Percentiles rank a stretch among this genome's conserved stretches.
Conservation (phyloP, 1,140 invertebrate species). For the Hermetia illucens region DNA sequence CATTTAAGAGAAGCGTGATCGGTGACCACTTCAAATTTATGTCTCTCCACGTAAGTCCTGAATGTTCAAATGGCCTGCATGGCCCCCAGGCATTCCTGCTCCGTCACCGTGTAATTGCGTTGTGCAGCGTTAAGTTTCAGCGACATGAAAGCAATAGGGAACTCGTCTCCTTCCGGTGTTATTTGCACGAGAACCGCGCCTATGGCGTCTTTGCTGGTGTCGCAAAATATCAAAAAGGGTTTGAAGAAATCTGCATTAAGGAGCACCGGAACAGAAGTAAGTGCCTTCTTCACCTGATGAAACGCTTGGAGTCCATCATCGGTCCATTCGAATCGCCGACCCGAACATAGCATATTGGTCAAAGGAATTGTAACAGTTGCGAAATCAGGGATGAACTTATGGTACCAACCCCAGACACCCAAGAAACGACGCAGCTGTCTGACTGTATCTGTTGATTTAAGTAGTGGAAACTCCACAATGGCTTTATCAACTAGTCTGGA, state of each 20-base stretch:
- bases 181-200: conserved; percentile 20
- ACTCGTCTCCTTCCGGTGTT: conserved; percentile 9
- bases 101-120: conserved; percentile 2
- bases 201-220: conserved; percentile 18
- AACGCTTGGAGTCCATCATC: conserved; percentile 18
- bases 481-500: too few species aligned
- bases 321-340: conserved; percentile 10
- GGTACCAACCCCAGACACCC: conserved; percentile 27
- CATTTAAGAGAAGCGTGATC: conserved; percentile 33
- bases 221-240: conserved; percentile 19
- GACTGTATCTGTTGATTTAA: too few species aligned
- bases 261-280: conserved; percentile 22
- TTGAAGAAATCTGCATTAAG: conserved; percentile 18
- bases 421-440: conserved; percentile 28
- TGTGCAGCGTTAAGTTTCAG: conserved; percentile 1
- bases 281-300: conserved; percentile 11
- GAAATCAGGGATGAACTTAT: conserved; percentile 20
- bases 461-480: neutral
- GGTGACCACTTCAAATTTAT: conserved; percentile 28
- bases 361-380: conserved; percentile 14
- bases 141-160: conserved; percentile 16
- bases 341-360: conserved; percentile 8
- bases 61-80: neutral
- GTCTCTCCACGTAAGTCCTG: conserved; percentile 7
- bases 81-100: conserved; percentile 1